Evolutionary conservation across 2,888 invertebrate genomes (phyloP).

Genomic region (Lacanobia oleracea): DNA sequence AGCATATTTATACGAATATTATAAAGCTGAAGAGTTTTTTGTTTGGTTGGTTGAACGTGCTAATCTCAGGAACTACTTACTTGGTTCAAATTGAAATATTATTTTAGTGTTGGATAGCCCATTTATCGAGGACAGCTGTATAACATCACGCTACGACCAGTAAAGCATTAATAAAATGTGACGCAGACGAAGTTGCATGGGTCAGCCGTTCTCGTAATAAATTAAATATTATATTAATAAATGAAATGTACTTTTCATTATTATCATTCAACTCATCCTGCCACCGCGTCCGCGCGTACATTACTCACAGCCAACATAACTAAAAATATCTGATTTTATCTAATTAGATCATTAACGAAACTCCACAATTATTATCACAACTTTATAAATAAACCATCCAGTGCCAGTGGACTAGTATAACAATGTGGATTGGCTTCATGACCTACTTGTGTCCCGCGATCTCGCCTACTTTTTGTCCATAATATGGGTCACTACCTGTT

Average conservation of each 20-base stretch:
- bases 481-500: slow-evolving; percentile 54
- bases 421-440: slow-evolving; percentile 37
- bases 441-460: slow-evolving; percentile 43
- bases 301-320: slow-evolving; percentile 35
- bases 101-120: no score
- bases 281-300: slow-evolving; percentile 5
- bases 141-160: no score
- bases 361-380: slow-evolving; percentile 22
- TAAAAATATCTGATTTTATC: slow-evolving; percentile 49
- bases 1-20: no score
- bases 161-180: no score
- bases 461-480: slow-evolving; percentile 43
- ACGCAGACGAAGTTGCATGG: no score
- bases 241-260: slow-evolving; percentile 5
- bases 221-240: slow-evolving; percentile 1
- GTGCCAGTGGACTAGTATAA: slow-evolving; percentile 11
- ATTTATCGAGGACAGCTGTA: no score
- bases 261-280: slow-evolving; percentile 9
- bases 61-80: no score
- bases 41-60: no score
- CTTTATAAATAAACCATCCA: slow-evolving; percentile 24
- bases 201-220: no score
- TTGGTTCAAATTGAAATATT: no score
- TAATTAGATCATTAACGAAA: slow-evolving; percentile 53
- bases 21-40: no score